phyloP scores from a whole-genome alignment of 2,797 vertebrate species.

The Darevskia mixta region DNA sequence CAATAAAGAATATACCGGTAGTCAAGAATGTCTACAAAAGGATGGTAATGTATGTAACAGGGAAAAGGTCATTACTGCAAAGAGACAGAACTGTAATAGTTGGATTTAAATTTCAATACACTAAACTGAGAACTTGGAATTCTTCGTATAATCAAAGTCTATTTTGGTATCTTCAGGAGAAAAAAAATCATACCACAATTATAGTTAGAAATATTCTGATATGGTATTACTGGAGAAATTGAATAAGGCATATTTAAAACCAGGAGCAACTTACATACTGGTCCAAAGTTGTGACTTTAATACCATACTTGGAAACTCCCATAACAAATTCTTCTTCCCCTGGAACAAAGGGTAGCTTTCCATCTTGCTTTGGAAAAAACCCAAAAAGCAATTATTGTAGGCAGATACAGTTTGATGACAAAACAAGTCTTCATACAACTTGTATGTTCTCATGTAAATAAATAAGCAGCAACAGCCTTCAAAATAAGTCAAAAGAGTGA shows the following conservation, averaged over 20 bases:
- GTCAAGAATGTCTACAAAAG: too few relatives aligned
- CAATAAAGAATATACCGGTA: too few relatives aligned
- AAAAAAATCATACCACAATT: too few relatives aligned
- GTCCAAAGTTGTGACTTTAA: constrained; percentile 93
- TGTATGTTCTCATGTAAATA: background rate
- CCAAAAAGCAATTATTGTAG: constrained; percentile 63
- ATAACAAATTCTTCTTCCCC: constrained; percentile 94
- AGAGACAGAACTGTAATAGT: too few relatives aligned
- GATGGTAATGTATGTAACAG: too few relatives aligned
- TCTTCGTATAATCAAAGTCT: too few relatives aligned
- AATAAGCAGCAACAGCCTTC: background rate
- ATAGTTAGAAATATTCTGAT: too few relatives aligned
- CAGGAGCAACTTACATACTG: constrained; percentile 90
- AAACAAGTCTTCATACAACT: background rate
- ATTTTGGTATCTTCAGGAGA: too few relatives aligned
- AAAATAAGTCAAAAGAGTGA: background rate
- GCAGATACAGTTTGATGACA: background rate
- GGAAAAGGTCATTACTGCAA: too few relatives aligned
- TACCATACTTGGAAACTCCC: constrained; percentile 94
- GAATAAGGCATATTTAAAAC: background rate
- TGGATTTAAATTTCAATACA: too few relatives aligned
- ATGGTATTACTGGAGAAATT: too few relatives aligned
- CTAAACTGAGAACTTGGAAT: too few relatives aligned
- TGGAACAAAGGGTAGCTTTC: constrained; percentile 95
- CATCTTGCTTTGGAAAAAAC: constrained; percentile 90